phyloP scores from a whole-genome alignment of 64 coral and sea anemone species.

The Actinia equina region DNA sequence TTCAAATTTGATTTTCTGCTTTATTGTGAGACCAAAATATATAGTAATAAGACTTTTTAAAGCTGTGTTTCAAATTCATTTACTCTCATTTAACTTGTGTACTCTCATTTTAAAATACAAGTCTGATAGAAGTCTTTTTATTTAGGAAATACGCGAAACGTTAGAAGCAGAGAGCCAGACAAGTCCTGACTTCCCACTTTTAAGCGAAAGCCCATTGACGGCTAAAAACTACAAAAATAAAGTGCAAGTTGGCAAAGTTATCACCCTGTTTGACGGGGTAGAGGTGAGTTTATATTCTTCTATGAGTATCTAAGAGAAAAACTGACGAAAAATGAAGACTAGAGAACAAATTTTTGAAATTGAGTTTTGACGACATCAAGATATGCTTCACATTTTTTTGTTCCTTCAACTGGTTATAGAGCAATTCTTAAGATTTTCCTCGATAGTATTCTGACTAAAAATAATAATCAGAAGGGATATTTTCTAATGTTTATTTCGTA shows the following conservation, averaged over 20 bases:
- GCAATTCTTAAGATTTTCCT: background rate
- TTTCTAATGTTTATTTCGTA: too few relatives aligned
- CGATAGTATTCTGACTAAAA: background rate
- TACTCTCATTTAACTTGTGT: background rate
- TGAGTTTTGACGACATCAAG: background rate
- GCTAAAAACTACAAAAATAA: slow-evolving; percentile 7
- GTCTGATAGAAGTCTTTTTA: background rate
- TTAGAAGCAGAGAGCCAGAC: background rate
- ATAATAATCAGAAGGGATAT: background rate
- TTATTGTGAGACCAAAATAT: background rate
- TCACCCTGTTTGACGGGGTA: slow-evolving; percentile 83
- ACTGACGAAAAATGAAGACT: background rate
- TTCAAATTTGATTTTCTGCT: background rate
- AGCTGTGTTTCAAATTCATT: background rate
- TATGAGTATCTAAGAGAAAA: background rate
- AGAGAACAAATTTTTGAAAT: background rate
- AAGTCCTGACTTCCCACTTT: too few relatives aligned
- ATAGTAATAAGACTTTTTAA: background rate
- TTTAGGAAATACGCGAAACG: background rate
- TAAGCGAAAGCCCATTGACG: background rate
- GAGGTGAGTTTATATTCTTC: slow-evolving; percentile 71
- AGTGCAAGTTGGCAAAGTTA: slow-evolving; percentile 39
- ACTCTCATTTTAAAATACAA: background rate
- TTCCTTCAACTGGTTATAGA: background rate
- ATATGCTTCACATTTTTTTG: too few relatives aligned